Evolutionary conservation across 2,888 invertebrate genomes (phyloP).

Genomic region (Parnassius mnemosyne): DNA sequence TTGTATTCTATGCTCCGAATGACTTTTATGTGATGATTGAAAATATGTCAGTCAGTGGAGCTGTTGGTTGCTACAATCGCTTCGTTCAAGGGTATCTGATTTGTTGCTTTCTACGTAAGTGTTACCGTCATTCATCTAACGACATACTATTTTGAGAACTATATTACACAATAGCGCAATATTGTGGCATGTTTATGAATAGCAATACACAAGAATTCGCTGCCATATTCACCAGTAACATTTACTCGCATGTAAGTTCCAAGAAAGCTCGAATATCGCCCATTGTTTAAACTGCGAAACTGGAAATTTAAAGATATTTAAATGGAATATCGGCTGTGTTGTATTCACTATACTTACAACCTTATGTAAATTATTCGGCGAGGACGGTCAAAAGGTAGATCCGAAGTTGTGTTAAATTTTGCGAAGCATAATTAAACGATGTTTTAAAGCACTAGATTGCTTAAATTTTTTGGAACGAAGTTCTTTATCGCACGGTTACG

Average conservation of each 20-base stretch:
- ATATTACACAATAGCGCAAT: constrained; percentile 40
- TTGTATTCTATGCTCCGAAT: too few relatives aligned
- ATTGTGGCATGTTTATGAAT: constrained; percentile 48
- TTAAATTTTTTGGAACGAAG: too few relatives aligned
- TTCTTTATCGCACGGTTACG: too few relatives aligned
- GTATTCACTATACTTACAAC: too few relatives aligned
- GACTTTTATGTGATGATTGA: too few relatives aligned
- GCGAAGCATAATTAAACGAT: too few relatives aligned
- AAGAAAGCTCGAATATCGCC: constrained; percentile 27
- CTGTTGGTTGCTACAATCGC: background rate
- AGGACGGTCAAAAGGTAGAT: too few relatives aligned
- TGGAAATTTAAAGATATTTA: too few relatives aligned
- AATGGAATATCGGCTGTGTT: too few relatives aligned
- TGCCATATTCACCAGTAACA: constrained; percentile 28
- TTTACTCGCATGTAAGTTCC: constrained; percentile 26
- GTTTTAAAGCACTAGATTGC: too few relatives aligned
- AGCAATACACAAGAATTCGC: constrained; percentile 30
- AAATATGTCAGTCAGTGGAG: background rate
- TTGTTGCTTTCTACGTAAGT: constrained; percentile 10
- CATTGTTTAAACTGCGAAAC: background rate
- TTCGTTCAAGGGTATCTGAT: constrained; percentile 14
- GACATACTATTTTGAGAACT: constrained; percentile 33
- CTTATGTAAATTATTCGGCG: too few relatives aligned
- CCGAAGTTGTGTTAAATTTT: too few relatives aligned
- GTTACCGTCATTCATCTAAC: constrained; percentile 31